Percentiles rank a stretch among this genome's conserved stretches.
Evolutionary conservation across 2,797 vertebrate genomes (phyloP).

Genomic region (Cetoscarus ocellatus): DNA sequence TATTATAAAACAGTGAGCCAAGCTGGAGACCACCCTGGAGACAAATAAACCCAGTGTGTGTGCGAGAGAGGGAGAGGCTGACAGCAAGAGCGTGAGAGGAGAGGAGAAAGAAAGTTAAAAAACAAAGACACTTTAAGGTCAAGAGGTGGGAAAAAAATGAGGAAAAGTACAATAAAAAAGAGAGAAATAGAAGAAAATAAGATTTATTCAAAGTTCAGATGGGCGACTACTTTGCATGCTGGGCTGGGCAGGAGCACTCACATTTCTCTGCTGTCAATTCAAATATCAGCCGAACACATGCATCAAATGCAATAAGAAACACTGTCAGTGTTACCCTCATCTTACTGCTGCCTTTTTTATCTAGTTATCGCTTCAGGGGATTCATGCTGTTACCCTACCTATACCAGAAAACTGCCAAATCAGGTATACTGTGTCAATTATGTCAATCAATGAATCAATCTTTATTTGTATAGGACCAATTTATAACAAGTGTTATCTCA

Average conservation of each 20-base stretch:
- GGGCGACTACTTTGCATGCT: neutral
- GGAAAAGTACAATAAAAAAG: neutral
- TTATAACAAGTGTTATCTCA: too few species aligned
- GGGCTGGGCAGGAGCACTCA: too few species aligned
- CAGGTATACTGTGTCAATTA: too few species aligned
- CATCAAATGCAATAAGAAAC: too few species aligned
- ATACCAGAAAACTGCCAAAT: too few species aligned
- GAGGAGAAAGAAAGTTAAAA: slow-evolving; percentile 13
- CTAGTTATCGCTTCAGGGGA: too few species aligned
- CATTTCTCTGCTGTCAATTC: neutral
- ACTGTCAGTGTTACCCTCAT: neutral
- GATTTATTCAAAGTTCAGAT: neutral
- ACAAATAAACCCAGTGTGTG: slow-evolving; percentile 17
- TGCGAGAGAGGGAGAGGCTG: slow-evolving; percentile 3
- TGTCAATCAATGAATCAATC: too few species aligned
- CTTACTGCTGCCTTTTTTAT: neutral
- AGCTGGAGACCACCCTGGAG: slow-evolving; percentile 49
- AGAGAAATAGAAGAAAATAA: neutral
- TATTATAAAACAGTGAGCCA: slow-evolving; percentile 28
- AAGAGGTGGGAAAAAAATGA: slow-evolving; percentile 2
- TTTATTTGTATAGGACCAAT: too few species aligned
- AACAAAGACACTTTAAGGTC: slow-evolving; percentile 20
- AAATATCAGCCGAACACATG: too few species aligned
- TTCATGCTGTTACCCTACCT: too few species aligned
- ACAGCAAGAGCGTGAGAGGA: slow-evolving; percentile 18